Conservation (phyloP, 1,140 invertebrate species). For the Hyles euphorbiae region DNA sequence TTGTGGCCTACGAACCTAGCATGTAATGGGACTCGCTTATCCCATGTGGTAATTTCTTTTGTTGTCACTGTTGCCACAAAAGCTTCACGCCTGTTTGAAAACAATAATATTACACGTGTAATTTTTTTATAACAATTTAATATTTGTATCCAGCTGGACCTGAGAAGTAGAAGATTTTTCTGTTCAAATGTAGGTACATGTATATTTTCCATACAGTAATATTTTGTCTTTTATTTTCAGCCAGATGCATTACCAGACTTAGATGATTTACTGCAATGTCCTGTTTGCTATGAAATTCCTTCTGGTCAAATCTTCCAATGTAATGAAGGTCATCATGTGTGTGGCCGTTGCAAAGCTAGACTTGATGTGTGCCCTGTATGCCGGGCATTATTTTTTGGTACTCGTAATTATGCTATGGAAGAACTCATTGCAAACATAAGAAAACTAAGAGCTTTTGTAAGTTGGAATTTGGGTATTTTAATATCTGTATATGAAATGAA, state of each 20-base stretch:
- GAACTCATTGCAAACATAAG: slow-evolving; percentile 67
- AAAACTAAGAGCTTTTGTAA: slow-evolving; percentile 60
- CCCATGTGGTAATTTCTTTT: no score
- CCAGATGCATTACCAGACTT: slow-evolving; percentile 56
- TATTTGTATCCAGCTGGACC: no score
- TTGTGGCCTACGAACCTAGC: no score
- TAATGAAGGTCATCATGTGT: slow-evolving; percentile 72
- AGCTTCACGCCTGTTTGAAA: no score
- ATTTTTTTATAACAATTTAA: no score
- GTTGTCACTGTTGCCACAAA: no score
- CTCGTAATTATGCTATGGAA: slow-evolving; percentile 70
- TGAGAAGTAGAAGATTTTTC: no score
- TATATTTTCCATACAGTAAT: not conserved
- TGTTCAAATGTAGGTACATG: no score
- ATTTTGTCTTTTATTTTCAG: slow-evolving; percentile 31
- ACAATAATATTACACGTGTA: no score
- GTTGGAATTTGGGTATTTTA: slow-evolving; percentile 5
- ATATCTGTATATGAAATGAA: slow-evolving; percentile 12
- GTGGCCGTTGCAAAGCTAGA: slow-evolving; percentile 61
- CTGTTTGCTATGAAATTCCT: slow-evolving; percentile 70
- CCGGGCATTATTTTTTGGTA: slow-evolving; percentile 60
- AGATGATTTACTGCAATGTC: slow-evolving; percentile 69
- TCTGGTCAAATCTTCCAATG: slow-evolving; percentile 68
- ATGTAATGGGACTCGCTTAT: no score
- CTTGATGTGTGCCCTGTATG: slow-evolving; percentile 68